Percentiles rank a stretch among this genome's conserved stretches.
These are phyloP conservation scores for Trachelus iudaicus DNA, from an alignment of 2,888 invertebrate species.

Conservation along the genomic window DNA sequence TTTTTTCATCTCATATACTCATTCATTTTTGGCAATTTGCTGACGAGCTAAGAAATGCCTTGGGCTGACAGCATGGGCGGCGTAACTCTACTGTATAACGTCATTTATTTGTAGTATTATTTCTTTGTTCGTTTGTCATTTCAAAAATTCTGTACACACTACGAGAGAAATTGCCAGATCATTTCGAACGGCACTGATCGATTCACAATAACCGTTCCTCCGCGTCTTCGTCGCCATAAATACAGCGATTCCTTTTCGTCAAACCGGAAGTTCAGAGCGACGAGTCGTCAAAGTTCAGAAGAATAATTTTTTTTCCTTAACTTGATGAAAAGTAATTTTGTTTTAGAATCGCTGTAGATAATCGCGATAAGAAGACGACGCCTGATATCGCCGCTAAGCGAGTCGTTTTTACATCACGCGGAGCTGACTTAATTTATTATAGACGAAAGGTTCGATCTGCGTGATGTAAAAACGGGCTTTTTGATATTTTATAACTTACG, in stretches of 20 bases:
- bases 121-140: not conserved
- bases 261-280: not conserved
- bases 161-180: conserved; percentile 15
- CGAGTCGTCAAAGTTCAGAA: not conserved
- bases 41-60: conserved; percentile 19
- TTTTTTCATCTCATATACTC: conserved; percentile 1
- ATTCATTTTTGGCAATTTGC: conserved; percentile 41
- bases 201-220: not conserved
- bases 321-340: not conserved
- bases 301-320: not conserved
- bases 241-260: not conserved
- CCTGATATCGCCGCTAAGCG: not conserved
- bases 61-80: conserved; percentile 32
- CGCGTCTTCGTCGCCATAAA: not conserved
- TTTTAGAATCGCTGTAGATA: not conserved
- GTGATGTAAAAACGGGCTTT: conserved; percentile 16
- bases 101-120: conserved; percentile 17
- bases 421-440: conserved; percentile 13
- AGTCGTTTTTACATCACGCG: conserved; percentile 26
- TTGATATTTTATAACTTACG: conserved; percentile 25
- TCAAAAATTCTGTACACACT: conserved; percentile 27
- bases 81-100: conserved; percentile 32
- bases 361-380: not conserved
- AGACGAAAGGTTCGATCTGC: conserved; percentile 4
- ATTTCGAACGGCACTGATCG: not conserved